Percentiles rank a stretch among this genome's conserved stretches.
These are phyloP conservation scores for Lepidurus packardi DNA, from an alignment of 1,140 invertebrate species.

Conservation along the genomic window DNA sequence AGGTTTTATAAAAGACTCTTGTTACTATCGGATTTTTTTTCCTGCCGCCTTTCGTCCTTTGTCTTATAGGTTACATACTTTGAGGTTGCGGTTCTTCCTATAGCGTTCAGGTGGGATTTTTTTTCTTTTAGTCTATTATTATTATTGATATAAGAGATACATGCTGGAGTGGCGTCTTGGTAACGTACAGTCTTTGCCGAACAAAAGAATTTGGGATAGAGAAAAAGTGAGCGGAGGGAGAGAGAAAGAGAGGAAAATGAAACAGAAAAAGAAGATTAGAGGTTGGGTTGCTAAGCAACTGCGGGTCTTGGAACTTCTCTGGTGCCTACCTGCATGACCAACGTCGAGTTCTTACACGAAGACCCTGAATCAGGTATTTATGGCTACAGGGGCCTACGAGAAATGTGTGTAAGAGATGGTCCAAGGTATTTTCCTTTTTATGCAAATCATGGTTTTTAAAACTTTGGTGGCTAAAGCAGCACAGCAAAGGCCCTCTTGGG, in stretches of 20 bases:
- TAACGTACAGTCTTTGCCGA: neutral
- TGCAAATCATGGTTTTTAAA: neutral
- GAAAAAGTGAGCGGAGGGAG: neutral
- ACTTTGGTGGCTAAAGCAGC: no score
- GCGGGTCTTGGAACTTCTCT: neutral
- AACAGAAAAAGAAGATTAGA: neutral
- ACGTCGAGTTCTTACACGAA: neutral
- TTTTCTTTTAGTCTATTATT: neutral
- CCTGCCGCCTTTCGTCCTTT: no score
- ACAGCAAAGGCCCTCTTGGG: no score
- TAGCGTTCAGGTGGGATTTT: no score
- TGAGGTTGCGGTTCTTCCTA: no score
- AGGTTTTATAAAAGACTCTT: no score
- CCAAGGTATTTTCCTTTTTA: neutral
- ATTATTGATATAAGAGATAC: neutral
- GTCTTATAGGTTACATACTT: no score
- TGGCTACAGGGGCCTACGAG: neutral
- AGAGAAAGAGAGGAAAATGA: neutral
- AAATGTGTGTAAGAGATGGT: no score
- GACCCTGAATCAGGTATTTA: slow-evolving; percentile 13
- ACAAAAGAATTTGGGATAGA: neutral
- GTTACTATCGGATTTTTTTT: no score
- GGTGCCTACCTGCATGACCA: slow-evolving; percentile 6
- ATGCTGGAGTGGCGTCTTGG: neutral
- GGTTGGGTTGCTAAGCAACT: slow-evolving; percentile 18